Evolutionary conservation across 53 echinoderm and acorn worm species (phyloP).

Genomic region (Pentamera pediparva): DNA sequence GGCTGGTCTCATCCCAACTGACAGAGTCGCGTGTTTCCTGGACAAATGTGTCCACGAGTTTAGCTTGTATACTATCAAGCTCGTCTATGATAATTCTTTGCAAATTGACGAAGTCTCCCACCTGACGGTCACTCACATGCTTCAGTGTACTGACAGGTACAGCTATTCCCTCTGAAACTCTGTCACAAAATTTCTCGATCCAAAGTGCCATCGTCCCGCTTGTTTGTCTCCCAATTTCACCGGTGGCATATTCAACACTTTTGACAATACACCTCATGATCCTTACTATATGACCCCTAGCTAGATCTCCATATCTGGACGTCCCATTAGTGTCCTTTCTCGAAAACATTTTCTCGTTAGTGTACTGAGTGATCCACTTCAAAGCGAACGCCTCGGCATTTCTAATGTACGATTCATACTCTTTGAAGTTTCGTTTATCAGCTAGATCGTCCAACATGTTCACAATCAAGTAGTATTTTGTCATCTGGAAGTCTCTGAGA

Average conservation of each 20-base stretch:
- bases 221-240: neutral
- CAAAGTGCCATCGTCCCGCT: neutral
- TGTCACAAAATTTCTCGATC: constrained; percentile 2
- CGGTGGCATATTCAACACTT: constrained; percentile 5
- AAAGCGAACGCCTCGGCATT: constrained; percentile 6
- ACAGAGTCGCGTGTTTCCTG: neutral
- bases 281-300: neutral
- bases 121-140: neutral
- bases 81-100: constrained; percentile 17
- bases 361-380: constrained; percentile 17
- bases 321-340: neutral
- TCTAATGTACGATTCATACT: constrained; percentile 1
- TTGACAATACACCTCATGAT: neutral
- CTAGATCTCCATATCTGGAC: constrained; percentile 6
- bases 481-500: constrained; percentile 3
- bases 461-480: neutral
- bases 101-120: constrained; percentile 8
- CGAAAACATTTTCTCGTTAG: constrained; percentile 9
- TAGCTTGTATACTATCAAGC: neutral
- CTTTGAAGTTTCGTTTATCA: constrained; percentile 2
- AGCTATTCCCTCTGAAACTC: neutral
- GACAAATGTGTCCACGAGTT: neutral
- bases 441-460: neutral
- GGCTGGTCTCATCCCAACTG: constrained; percentile 3
- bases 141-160: neutral